Conservation (phyloP, 2,888 invertebrate species). For the Linyphia triangularis region DNA sequence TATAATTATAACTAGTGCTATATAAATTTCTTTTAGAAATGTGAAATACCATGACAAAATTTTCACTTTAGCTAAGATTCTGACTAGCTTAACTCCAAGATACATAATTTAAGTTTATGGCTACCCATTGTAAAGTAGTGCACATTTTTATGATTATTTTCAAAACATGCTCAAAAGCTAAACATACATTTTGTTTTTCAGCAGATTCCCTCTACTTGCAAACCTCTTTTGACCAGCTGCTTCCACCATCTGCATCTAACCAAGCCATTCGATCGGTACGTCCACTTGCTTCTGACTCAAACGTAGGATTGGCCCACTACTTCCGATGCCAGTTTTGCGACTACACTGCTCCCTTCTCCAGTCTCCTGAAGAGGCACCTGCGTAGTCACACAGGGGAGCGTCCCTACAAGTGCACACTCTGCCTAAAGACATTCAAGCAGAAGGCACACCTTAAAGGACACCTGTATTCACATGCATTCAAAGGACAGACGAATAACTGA, state of each 20-base stretch:
- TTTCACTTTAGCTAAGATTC: too few species aligned
- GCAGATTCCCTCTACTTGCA: background rate
- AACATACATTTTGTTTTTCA: background rate
- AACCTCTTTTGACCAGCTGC: background rate
- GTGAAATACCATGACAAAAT: too few species aligned
- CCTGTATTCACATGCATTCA: background rate
- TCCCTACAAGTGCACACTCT: conserved; percentile 3
- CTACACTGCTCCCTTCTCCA: background rate
- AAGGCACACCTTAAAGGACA: conserved; percentile 10
- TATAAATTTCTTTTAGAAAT: too few species aligned
- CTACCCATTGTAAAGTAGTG: too few species aligned
- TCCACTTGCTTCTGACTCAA: background rate
- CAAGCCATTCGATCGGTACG: background rate
- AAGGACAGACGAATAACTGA: background rate
- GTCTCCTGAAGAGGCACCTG: conserved; percentile 11
- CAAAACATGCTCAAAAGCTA: background rate
- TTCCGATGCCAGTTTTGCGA: background rate
- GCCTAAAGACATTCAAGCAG: conserved; percentile 2
- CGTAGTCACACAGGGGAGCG: conserved; percentile 11
- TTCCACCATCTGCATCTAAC: background rate
- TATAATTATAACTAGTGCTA: too few species aligned
- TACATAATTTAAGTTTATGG: too few species aligned
- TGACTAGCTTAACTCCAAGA: too few species aligned
- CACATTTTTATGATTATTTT: too few species aligned
- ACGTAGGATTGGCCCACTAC: background rate